A percentile compares a stretch with the other conserved stretches of the same genome.
These are phyloP conservation scores for Phalacrocorax pelagicus DNA, from an alignment of 2,113 vertebrate species.

Conservation along the genomic window DNA sequence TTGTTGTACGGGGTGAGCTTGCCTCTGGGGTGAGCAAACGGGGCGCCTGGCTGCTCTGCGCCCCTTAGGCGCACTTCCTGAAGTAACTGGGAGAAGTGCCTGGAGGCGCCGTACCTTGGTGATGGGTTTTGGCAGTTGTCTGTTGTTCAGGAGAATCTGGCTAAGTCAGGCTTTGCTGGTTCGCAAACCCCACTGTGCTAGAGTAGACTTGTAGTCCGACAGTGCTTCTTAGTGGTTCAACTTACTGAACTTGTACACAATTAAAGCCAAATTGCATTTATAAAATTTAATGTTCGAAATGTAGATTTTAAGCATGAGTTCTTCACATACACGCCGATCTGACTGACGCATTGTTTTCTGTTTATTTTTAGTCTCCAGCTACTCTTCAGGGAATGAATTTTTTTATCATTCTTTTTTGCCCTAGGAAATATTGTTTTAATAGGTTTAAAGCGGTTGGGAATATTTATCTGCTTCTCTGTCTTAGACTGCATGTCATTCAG, in stretches of 20 bases:
- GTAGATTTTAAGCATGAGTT: neutral
- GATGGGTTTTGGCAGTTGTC: neutral
- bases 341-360: neutral
- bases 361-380: slow-evolving; percentile 47
- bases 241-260: neutral
- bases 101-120: fast-evolving
- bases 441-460: slow-evolving; percentile 23
- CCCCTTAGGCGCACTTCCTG: neutral
- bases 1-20: neutral
- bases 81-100: neutral
- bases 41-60: neutral
- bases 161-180: neutral
- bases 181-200: neutral
- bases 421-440: neutral
- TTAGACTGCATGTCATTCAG: slow-evolving; percentile 41
- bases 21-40: neutral
- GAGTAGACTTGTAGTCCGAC: neutral
- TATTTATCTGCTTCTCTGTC: slow-evolving; percentile 4
- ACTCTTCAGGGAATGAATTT: neutral
- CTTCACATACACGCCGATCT: neutral
- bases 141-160: neutral
- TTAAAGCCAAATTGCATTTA: neutral
- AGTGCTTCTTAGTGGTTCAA: neutral
- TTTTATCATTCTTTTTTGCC: neutral
- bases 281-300: neutral